These are phyloP conservation scores for Cyaniris semiargus DNA, from an alignment of 2,888 invertebrate genomes.

Conservation along the genomic window DNA sequence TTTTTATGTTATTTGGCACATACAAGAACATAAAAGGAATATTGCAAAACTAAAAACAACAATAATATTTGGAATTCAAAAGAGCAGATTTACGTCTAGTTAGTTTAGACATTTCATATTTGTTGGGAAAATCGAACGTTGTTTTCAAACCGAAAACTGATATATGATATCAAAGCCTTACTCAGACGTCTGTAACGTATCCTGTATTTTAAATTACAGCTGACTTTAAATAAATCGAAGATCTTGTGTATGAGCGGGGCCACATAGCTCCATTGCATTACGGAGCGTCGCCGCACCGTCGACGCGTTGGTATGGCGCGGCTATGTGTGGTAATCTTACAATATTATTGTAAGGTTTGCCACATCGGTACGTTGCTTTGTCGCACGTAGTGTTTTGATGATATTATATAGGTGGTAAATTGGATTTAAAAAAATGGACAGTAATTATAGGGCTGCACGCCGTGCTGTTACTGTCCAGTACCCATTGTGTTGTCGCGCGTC, in stretches of 20 bases:
- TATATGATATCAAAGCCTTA: slow-evolving; percentile 27
- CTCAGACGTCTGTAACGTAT: slow-evolving; percentile 31
- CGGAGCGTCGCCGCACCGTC: background rate
- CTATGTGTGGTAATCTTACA: too few relatives aligned
- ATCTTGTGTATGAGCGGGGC: slow-evolving; percentile 42
- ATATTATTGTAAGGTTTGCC: too few relatives aligned
- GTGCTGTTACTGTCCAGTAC: too few relatives aligned
- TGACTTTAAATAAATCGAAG: slow-evolving; percentile 46
- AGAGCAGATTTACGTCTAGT: slow-evolving; percentile 1
- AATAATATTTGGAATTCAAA: background rate
- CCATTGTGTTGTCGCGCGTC: too few relatives aligned
- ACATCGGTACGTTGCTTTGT: too few relatives aligned
- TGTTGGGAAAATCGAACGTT: slow-evolving; percentile 15
- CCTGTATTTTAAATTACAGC: slow-evolving; percentile 27
- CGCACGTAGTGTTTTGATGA: too few relatives aligned
- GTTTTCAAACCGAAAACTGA: slow-evolving; percentile 14
- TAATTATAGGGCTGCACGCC: too few relatives aligned
- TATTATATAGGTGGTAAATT: too few relatives aligned
- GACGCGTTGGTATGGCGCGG: background rate
- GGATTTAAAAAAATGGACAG: too few relatives aligned
- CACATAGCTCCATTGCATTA: background rate
- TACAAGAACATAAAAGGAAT: too few relatives aligned
- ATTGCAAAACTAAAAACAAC: background rate
- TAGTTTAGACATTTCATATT: slow-evolving; percentile 18
- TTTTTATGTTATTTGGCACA: too few relatives aligned